Conservation (phyloP, 2,113 vertebrate genomes). For the Clarias magur region DNA sequence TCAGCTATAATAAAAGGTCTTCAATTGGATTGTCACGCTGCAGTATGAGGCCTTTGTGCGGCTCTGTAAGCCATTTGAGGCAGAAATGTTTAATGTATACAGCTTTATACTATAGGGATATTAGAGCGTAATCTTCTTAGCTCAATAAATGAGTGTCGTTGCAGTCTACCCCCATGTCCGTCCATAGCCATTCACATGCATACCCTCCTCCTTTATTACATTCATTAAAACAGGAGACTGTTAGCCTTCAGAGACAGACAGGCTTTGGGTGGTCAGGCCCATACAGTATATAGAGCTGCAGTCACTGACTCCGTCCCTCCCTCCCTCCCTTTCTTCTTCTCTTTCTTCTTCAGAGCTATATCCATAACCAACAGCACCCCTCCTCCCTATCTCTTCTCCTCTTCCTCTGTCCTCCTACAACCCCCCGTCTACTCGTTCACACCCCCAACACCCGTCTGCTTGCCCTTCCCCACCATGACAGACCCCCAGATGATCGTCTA, state of each 20-base stretch:
- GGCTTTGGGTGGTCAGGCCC: slow-evolving; percentile 48
- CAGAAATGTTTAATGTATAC: not conserved
- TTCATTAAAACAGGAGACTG: slow-evolving; percentile 51
- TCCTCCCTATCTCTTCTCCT: slow-evolving; percentile 12
- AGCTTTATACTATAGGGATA: slow-evolving; percentile 3
- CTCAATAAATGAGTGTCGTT: slow-evolving; percentile 6
- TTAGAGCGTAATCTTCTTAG: slow-evolving; percentile 41
- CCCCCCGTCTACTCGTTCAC: not conserved
- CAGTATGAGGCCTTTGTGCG: slow-evolving; percentile 19
- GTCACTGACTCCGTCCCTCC: slow-evolving; percentile 1
- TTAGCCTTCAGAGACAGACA: slow-evolving; percentile 39
- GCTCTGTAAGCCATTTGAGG: slow-evolving; percentile 17
- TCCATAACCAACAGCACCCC: slow-evolving; percentile 44
- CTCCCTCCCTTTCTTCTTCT: slow-evolving; percentile 28
- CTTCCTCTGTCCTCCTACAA: slow-evolving; percentile 8
- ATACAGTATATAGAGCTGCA: slow-evolving; percentile 41
- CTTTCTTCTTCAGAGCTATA: slow-evolving; percentile 23
- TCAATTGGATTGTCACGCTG: slow-evolving; percentile 27
- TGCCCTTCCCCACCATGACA: slow-evolving; percentile 21
- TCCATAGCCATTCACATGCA: not conserved
- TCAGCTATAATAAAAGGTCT: slow-evolving; percentile 7
- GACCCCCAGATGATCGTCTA: not conserved
- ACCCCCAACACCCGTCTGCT: slow-evolving; percentile 22
- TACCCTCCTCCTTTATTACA: slow-evolving; percentile 32
- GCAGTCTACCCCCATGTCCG: slow-evolving; percentile 1